Evolutionary conservation across 2,797 vertebrate genomes (phyloP).

Genomic region (Passerculus sandwichensis): DNA sequence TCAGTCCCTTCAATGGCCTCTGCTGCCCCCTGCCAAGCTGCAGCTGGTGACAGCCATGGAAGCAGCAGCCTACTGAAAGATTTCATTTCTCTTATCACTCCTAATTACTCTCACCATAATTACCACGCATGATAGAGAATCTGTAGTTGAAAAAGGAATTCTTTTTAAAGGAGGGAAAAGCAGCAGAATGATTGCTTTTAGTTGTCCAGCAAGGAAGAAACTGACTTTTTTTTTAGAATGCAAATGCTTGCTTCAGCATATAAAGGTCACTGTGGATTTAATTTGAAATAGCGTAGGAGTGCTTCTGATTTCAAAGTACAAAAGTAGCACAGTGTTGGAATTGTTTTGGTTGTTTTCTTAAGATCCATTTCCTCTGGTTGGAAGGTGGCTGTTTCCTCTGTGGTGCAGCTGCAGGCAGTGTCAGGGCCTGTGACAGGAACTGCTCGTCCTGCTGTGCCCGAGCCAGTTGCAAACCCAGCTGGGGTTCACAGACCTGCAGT

Average conservation of each 20-base stretch:
- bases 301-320: not conserved
- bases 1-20: not conserved
- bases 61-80: not conserved
- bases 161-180: not conserved
- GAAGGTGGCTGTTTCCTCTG: not conserved
- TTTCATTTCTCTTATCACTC: not conserved
- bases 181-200: not conserved
- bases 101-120: not conserved
- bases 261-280: not conserved
- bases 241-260: not conserved
- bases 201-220: not conserved
- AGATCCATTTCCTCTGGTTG: not conserved
- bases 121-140: not conserved
- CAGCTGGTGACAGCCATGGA: not conserved
- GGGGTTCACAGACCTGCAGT: not conserved
- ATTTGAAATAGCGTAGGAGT: not conserved
- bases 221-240: not conserved
- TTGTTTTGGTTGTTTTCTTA: not conserved
- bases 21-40: slow-evolving; percentile 52
- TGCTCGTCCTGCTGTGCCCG: not conserved
- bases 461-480: not conserved
- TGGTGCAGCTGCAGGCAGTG: slow-evolving; percentile 3
- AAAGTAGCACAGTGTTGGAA: not conserved
- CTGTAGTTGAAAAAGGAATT: not conserved
- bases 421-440: not conserved